Evolutionary conservation across 2,888 invertebrate species (phyloP), one percentile per base, ranked within the genome.

Genomic region (Thelaira solivaga): DNA sequence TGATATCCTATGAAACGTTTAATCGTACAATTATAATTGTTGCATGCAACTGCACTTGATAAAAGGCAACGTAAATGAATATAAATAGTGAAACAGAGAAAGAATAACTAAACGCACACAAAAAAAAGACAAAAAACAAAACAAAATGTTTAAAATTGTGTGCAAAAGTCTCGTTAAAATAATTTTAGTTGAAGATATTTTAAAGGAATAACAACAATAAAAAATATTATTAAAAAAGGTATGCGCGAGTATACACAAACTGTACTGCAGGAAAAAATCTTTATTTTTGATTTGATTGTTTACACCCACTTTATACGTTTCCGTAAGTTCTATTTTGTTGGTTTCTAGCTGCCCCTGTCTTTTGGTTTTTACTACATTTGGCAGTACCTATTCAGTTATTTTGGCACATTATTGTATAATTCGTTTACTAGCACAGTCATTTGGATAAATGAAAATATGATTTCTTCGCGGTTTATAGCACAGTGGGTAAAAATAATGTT

Each of bases 291-390:
- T 84, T 81, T 83, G 82, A 84, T 69, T 64, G 39, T 61, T 85
- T 83, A 85, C 86, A 86, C 85, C 86, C 85, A 85, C 85, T 84
- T 85, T 83, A 83, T 85, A 85, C 85, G 84, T 83, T 86, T 83
- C 82, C 80, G 18, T 31, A 2, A 47, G 26, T 59, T 59, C 22
- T 7, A 1, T 36, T 39, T 26, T 16, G 7, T 53, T 49, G 13
- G 11, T 31, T 18, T 2, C 4, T n/a, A n/a, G n/a, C n/a, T 41
- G 8, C 8, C 7, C 29, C 20, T 53, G 7, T 24, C 41, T n/a
- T 11, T 2, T 18, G n/a, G 13, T n/a, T 39, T 36, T 47, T 36
- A 2, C 8, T 13, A 36, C 13, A 49, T 29, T 57, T 39, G 13
- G 7, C n/a, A 18, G 16, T 16, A n/a, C n/a, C n/a, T n/a, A 2